Evolutionary conservation across 2,888 invertebrate species (phyloP).

Genomic region (Panopea generosa): DNA sequence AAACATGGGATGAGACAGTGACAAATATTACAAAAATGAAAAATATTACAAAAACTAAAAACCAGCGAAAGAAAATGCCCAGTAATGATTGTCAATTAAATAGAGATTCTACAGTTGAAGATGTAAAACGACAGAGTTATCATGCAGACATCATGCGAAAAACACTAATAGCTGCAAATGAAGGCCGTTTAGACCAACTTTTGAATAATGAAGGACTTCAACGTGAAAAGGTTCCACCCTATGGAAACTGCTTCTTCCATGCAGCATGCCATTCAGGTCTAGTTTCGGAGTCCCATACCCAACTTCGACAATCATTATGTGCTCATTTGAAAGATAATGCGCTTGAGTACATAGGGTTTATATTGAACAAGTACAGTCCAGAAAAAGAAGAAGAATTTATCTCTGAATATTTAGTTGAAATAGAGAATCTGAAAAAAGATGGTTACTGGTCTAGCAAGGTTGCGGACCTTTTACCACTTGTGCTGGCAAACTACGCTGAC

Average conservation of each 20-base stretch:
- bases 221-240: not conserved
- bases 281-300: not conserved
- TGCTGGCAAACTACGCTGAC: conserved; percentile 10
- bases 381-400: conserved; percentile 8
- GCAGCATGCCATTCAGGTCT: not conserved
- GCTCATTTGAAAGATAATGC: conserved; percentile 6
- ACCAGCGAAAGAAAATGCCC: too few relatives aligned
- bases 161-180: too few relatives aligned
- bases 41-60: too few relatives aligned
- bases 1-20: too few relatives aligned
- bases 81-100: too few relatives aligned
- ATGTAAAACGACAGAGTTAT: too few relatives aligned
- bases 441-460: conserved; percentile 15
- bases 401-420: conserved; percentile 10
- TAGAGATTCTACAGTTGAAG: too few relatives aligned
- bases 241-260: conserved; percentile 19
- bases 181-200: too few relatives aligned
- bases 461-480: conserved; percentile 27
- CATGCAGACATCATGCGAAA: too few relatives aligned
- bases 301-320: conserved; percentile 1
- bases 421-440: conserved; percentile 9
- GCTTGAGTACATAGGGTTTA: conserved; percentile 15
- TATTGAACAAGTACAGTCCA: conserved; percentile 3
- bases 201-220: not conserved
- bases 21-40: too few relatives aligned